These are phyloP conservation scores for Arenaria interpres DNA, from an alignment of 2,113 vertebrate species.

Conservation along the genomic window DNA sequence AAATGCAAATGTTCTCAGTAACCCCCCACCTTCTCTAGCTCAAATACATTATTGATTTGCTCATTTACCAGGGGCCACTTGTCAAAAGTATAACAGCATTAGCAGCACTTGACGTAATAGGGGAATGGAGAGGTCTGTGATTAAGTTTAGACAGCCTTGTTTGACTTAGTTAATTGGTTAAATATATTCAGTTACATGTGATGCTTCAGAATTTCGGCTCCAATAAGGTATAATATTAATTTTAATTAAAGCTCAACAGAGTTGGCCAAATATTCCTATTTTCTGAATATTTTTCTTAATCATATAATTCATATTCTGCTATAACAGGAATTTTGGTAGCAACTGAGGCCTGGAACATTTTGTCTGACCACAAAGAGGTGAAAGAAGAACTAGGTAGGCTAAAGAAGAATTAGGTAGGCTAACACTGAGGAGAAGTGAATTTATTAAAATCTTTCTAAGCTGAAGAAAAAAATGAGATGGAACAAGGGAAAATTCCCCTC, in stretches of 20 bases:
- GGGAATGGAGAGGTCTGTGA: conserved; percentile 54
- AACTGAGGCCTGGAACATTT: conserved; percentile 5
- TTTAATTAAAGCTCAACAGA: conserved; percentile 79
- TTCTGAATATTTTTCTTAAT: conserved; percentile 72
- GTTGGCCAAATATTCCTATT: conserved; percentile 77
- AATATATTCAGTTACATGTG: conserved; percentile 75
- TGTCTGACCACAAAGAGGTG: neutral
- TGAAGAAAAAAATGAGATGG: neutral
- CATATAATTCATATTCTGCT: conserved; percentile 45
- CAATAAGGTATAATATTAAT: conserved; percentile 79
- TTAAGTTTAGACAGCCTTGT: conserved; percentile 69
- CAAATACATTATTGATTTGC: conserved; percentile 51
- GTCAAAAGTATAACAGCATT: conserved; percentile 60
- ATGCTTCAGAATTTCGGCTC: conserved; percentile 68
- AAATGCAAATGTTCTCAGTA: conserved; percentile 25
- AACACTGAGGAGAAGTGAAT: neutral
- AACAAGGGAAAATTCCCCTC: neutral
- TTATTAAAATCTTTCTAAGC: neutral
- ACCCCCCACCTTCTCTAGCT: neutral
- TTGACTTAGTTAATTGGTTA: conserved; percentile 78
- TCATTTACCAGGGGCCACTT: conserved; percentile 53
- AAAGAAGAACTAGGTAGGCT: neutral
- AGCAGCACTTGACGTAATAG: conserved; percentile 55
- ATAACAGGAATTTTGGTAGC: neutral
- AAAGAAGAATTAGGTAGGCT: neutral